Evolutionary conservation across 2,797 vertebrate genomes (phyloP).

Genomic region (Urocyon cinereoargenteus): DNA sequence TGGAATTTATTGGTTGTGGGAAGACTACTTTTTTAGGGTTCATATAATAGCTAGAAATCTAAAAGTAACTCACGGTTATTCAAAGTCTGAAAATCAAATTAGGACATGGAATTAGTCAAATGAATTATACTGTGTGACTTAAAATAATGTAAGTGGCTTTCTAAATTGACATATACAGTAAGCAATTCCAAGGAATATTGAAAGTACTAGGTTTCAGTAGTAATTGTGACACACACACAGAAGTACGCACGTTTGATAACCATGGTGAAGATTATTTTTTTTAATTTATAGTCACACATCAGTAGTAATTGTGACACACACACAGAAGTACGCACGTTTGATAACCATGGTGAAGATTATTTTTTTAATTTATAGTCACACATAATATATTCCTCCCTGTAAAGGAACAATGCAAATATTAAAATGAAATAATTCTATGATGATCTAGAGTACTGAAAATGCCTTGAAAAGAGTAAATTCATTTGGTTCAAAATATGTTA

Average conservation of each 20-base stretch:
- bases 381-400: background rate
- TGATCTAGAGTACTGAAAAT: background rate
- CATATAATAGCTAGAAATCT: background rate
- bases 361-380: background rate
- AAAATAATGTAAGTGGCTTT: background rate
- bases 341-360: background rate
- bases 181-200: background rate
- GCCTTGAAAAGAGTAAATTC: background rate
- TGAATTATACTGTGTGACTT: background rate
- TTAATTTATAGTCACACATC: background rate
- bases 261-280: background rate
- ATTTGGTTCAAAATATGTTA: background rate
- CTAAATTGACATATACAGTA: background rate
- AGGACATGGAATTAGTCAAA: background rate
- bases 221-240: background rate
- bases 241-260: background rate
- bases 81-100: background rate
- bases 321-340: background rate
- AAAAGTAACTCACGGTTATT: background rate
- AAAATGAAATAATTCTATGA: background rate
- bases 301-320: background rate
- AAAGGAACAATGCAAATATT: background rate
- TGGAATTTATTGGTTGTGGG: background rate
- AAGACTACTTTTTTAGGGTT: conserved; percentile 9
- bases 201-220: background rate